Evolutionary conservation across 1,140 invertebrate genomes (phyloP).

Genomic region (Diprion similis): DNA sequence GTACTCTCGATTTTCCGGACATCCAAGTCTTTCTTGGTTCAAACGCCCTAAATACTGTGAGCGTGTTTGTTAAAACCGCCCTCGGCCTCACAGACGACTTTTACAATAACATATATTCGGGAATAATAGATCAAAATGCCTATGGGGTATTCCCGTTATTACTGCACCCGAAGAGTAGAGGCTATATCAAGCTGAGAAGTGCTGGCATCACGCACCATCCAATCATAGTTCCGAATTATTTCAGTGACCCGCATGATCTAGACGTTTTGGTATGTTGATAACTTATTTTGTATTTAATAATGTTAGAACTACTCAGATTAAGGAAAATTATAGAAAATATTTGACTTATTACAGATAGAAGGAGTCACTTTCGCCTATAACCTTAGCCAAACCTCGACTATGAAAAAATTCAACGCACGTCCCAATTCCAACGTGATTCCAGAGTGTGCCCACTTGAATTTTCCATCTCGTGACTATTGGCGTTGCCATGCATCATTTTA

Average conservation of each 20-base stretch:
- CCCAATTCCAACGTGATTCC: constrained; percentile 72
- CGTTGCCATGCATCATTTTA: background rate
- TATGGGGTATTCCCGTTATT: constrained; percentile 75
- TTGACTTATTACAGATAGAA: constrained; percentile 54
- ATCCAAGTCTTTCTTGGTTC: constrained; percentile 80
- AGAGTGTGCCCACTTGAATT: too few species aligned
- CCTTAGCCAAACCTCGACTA: constrained; percentile 71
- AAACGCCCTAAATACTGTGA: constrained; percentile 72
- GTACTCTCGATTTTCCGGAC: constrained; percentile 71
- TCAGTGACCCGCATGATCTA: constrained; percentile 72
- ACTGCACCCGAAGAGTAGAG: constrained; percentile 77
- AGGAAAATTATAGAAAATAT: background rate
- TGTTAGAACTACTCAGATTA: constrained; percentile 17
- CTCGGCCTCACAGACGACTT: constrained; percentile 70
- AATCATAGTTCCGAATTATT: constrained; percentile 80
- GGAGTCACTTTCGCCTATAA: constrained; percentile 78
- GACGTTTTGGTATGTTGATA: constrained; percentile 64
- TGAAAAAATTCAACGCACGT: constrained; percentile 69
- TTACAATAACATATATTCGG: constrained; percentile 66
- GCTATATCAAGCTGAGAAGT: constrained; percentile 70
- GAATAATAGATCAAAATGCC: constrained; percentile 54
- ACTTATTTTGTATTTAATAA: constrained; percentile 21
- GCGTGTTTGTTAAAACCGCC: constrained; percentile 68
- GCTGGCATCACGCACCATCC: constrained; percentile 78
- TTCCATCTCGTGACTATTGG: background rate